These are phyloP conservation scores for Xiphophorus hellerii DNA, from an alignment of 2,113 vertebrate genomes.

Conservation along the genomic window DNA sequence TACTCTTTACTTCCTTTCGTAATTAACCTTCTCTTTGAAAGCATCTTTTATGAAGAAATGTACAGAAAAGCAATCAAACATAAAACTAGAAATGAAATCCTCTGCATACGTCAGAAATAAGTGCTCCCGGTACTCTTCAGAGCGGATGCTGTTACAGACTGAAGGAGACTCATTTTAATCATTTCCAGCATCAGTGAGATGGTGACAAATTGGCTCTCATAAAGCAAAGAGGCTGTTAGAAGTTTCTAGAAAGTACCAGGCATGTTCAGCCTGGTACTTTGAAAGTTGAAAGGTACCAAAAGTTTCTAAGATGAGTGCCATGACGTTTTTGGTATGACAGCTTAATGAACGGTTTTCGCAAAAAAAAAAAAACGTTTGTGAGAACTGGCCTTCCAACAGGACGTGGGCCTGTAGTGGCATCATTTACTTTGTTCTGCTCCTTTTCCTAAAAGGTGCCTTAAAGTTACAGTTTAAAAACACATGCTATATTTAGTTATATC, in stretches of 20 bases:
- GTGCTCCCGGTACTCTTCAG: too few species aligned
- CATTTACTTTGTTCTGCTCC: background rate
- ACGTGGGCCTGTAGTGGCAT: background rate
- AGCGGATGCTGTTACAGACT: too few species aligned
- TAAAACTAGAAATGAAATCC: background rate
- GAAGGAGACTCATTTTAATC: too few species aligned
- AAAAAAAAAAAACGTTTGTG: too few species aligned
- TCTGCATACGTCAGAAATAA: background rate
- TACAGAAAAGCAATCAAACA: background rate
- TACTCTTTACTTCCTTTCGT: background rate
- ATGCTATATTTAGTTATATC: too few species aligned
- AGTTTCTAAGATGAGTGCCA: background rate
- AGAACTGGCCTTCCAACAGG: background rate
- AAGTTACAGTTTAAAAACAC: background rate
- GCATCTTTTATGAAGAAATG: background rate
- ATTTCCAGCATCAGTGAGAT: too few species aligned
- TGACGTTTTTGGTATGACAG: background rate
- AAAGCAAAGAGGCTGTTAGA: too few species aligned
- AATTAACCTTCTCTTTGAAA: too few species aligned
- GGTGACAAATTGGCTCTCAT: too few species aligned
- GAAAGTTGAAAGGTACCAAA: too few species aligned
- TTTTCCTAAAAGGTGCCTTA: background rate
- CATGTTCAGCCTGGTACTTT: too few species aligned
- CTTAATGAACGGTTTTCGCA: background rate
- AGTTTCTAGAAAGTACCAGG: too few species aligned